These are phyloP conservation scores for Anhinga anhinga DNA, from an alignment of 2,113 vertebrate species.

Conservation along the genomic window DNA sequence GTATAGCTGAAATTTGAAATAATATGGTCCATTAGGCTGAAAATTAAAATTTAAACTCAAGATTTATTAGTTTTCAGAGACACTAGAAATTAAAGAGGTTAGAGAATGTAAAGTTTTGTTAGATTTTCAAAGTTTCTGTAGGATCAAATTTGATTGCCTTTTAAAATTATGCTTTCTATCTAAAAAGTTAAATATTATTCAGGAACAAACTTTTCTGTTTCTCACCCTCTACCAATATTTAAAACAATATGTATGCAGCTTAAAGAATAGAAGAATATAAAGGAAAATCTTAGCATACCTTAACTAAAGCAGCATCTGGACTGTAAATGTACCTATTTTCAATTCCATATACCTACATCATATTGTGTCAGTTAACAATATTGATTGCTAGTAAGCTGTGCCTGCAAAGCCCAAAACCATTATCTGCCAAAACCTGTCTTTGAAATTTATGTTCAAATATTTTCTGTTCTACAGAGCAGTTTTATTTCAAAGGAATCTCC, in stretches of 20 bases:
- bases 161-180: not conserved
- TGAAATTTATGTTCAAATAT: constrained; percentile 42
- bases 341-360: not conserved
- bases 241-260: not conserved
- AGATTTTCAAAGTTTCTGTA: not conserved
- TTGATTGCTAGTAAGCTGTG: not conserved
- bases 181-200: not conserved
- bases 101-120: not conserved
- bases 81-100: not conserved
- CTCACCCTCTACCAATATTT: not conserved
- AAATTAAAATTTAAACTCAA: not conserved
- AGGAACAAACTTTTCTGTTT: not conserved
- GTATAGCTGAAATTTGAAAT: not conserved
- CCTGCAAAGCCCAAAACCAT: not conserved
- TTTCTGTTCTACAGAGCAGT: not conserved
- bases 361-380: not conserved
- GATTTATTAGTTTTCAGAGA: not conserved
- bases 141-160: not conserved
- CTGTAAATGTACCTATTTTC: not conserved
- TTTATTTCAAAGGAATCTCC: constrained; percentile 7
- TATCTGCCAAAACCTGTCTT: not conserved
- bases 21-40: not conserved
- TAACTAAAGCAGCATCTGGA: not conserved
- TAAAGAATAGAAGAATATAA: not conserved
- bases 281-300: not conserved